Percentiles rank a stretch among this genome's conserved stretches.
phyloP scores from a whole-genome alignment of 2,888 invertebrate genomes.

The Nephrotoma appendiculata region DNA sequence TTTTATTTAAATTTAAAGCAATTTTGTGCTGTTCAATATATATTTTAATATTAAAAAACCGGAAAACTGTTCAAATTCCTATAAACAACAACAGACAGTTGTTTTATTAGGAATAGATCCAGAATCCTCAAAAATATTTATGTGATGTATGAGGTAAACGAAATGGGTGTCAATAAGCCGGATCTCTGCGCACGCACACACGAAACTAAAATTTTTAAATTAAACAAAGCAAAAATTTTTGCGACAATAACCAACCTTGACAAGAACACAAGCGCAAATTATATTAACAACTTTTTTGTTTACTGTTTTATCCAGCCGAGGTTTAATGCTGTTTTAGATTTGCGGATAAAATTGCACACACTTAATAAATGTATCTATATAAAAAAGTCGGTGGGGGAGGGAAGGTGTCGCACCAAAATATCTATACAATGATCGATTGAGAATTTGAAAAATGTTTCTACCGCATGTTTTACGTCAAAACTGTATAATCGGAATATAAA shows the following conservation, averaged over 20 bases:
- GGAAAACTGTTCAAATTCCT: neutral
- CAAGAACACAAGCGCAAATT: neutral
- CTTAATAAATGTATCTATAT: too few species aligned
- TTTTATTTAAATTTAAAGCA: neutral
- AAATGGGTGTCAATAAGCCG: neutral
- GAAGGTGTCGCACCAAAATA: neutral
- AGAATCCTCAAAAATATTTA: neutral
- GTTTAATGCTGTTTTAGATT: neutral
- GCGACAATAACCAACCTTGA: neutral
- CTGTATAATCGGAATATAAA: neutral
- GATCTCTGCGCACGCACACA: neutral
- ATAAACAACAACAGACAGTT: neutral
- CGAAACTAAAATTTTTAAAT: neutral
- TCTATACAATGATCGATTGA: neutral
- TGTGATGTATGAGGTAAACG: neutral
- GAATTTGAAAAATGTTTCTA: neutral
- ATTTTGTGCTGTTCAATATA: neutral
- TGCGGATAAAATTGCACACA: neutral
- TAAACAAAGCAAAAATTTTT: neutral
- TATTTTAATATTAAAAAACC: neutral
- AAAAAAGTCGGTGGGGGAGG: neutral
- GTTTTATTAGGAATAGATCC: neutral
- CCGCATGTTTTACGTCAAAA: neutral
- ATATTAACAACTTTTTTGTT: neutral
- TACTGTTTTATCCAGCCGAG: neutral